A percentile compares a stretch with the other conserved stretches of the same genome.
These are phyloP conservation scores for Eumaeus atala DNA, from an alignment of 1,140 invertebrate genomes.

Conservation along the genomic window DNA sequence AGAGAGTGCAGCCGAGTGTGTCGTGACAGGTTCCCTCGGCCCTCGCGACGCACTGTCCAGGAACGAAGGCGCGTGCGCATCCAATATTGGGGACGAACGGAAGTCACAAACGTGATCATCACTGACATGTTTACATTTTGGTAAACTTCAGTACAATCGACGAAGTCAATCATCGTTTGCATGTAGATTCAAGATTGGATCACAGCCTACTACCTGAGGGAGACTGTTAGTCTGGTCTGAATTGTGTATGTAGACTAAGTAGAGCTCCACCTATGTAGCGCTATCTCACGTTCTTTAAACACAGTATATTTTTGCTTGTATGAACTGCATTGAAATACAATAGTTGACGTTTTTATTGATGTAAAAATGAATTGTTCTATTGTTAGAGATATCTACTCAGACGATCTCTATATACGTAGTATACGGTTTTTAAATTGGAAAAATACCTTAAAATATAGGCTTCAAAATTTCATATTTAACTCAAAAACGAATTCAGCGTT, in stretches of 20 bases:
- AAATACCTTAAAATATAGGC: no score
- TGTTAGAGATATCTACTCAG: background rate
- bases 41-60: conserved; percentile 30
- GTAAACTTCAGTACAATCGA: background rate
- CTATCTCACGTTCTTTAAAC: conserved; percentile 7
- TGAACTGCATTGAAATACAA: background rate
- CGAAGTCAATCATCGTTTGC: no score
- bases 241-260: background rate
- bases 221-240: background rate
- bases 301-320: background rate
- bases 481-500: no score
- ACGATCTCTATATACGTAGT: background rate
- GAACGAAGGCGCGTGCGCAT: conserved; percentile 44
- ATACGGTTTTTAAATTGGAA: no score
- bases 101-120: conserved; percentile 60
- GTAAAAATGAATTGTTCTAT: background rate
- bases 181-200: background rate
- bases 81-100: conserved; percentile 59
- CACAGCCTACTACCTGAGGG: background rate
- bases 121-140: conserved; percentile 16
- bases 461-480: no score
- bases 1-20: conserved; percentile 48
- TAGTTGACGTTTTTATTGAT: background rate
- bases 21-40: conserved; percentile 58
- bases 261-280: background rate